Evolutionary conservation across 2,888 invertebrate species (phyloP).

Genomic region (Scaptomyza flava): DNA sequence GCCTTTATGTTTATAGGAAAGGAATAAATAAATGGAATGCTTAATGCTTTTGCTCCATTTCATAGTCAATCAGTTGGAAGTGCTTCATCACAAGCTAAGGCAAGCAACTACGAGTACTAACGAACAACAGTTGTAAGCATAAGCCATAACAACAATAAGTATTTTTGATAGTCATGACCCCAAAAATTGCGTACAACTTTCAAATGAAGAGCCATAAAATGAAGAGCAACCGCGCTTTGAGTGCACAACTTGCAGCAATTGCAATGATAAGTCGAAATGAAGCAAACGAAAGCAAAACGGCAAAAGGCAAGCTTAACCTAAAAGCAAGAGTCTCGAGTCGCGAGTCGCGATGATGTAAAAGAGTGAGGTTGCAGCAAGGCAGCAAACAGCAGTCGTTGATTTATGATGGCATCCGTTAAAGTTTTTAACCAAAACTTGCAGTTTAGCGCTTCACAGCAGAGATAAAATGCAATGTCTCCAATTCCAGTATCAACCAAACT

Average conservation of each 20-base stretch:
- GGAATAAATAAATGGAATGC: neutral
- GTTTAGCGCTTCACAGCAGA: conserved; percentile 67
- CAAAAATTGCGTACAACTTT: conserved; percentile 44
- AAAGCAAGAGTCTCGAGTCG: neutral
- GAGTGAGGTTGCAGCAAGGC: neutral
- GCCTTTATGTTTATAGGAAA: neutral
- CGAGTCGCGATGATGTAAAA: neutral
- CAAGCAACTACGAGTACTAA: neutral
- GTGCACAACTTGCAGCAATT: conserved; percentile 60
- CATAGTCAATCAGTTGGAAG: conserved; percentile 1
- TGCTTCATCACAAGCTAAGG: conserved; percentile 1
- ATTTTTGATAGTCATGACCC: conserved; percentile 69
- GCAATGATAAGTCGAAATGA: conserved; percentile 70
- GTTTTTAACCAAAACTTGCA: conserved; percentile 63
- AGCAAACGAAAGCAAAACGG: conserved; percentile 39
- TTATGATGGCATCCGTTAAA: conserved; percentile 67
- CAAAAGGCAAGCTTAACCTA: neutral
- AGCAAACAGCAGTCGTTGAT: conserved; percentile 52
- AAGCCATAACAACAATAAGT: conserved; percentile 46
- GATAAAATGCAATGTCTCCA: conserved; percentile 60
- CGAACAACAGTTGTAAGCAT: neutral
- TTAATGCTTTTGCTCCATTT: neutral
- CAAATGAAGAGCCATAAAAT: conserved; percentile 61
- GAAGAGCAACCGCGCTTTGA: conserved; percentile 48
- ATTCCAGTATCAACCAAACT: conserved; percentile 5